phyloP scores from a whole-genome alignment of 2,888 invertebrate genomes.

The Chironomus tentans region DNA sequence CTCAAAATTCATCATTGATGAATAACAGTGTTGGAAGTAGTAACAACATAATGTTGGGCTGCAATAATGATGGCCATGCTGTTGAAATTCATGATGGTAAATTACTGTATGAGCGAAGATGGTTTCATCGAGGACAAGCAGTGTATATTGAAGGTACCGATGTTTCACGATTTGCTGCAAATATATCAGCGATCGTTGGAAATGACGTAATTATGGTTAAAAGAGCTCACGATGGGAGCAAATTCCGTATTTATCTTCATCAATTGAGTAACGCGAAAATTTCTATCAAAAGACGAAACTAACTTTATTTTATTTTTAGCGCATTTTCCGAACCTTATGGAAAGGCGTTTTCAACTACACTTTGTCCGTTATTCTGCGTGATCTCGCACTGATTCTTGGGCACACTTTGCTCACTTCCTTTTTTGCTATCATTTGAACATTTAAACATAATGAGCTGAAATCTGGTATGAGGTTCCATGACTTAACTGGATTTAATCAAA shows the following conservation, averaged over 20 bases:
- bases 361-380: too few species aligned
- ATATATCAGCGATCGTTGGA: constrained; percentile 86
- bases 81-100: constrained; percentile 92
- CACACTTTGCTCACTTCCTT: too few species aligned
- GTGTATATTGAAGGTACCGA: constrained; percentile 87
- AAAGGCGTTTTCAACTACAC: too few species aligned
- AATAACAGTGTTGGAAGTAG: not conserved
- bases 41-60: constrained; percentile 15
- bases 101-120: constrained; percentile 82
- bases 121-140: constrained; percentile 92
- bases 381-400: too few species aligned
- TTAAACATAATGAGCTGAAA: too few species aligned
- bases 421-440: too few species aligned
- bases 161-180: constrained; percentile 71
- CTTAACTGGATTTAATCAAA: too few species aligned
- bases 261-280: constrained; percentile 82
- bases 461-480: too few species aligned
- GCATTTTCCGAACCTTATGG: too few species aligned
- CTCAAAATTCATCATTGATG: not conserved
- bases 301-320: not conserved
- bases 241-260: constrained; percentile 73
- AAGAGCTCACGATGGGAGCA: constrained; percentile 65
- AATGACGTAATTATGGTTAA: constrained; percentile 89
- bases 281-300: constrained; percentile 64
- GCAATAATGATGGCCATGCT: constrained; percentile 36